Evolutionary conservation across 2,113 vertebrate genomes (phyloP).

Genomic region (Lontra canadensis): DNA sequence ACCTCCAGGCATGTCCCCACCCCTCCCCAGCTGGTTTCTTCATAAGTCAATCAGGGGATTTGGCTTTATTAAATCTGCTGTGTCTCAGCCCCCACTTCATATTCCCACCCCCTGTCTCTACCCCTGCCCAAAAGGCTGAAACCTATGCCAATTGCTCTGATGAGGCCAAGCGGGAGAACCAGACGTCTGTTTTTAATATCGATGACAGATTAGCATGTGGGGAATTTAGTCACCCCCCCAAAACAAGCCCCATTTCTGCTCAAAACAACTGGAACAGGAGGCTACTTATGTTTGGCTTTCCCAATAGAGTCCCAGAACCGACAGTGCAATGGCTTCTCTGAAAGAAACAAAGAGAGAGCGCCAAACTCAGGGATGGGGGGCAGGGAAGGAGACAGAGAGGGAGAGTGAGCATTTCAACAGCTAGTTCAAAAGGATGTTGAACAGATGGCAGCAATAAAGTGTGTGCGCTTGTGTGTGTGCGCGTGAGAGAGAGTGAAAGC

Average conservation of each 20-base stretch:
- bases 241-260: constrained; percentile 72
- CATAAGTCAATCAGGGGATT: background rate
- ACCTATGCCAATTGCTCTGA: constrained; percentile 53
- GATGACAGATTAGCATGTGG: constrained; percentile 73
- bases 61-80: constrained; percentile 8
- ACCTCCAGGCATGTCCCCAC: background rate
- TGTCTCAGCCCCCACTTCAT: background rate
- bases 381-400: background rate
- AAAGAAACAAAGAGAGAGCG: constrained; percentile 9
- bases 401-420: constrained; percentile 58
- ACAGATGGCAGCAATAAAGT: constrained; percentile 81
- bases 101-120: background rate
- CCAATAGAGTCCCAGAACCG: background rate
- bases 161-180: constrained; percentile 63
- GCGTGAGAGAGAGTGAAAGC: background rate
- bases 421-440: constrained; percentile 76
- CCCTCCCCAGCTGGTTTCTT: background rate
- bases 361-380: background rate
- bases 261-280: constrained; percentile 77
- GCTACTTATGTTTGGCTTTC: constrained; percentile 59
- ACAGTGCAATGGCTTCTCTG: constrained; percentile 16
- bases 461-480: background rate
- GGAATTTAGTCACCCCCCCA: constrained; percentile 64
- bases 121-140: constrained; percentile 41
- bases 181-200: constrained; percentile 74